Base-by-base conservation (phyloP, 2,797 vertebrate genomes). In the Poeciliopsis presidionis region DNA sequence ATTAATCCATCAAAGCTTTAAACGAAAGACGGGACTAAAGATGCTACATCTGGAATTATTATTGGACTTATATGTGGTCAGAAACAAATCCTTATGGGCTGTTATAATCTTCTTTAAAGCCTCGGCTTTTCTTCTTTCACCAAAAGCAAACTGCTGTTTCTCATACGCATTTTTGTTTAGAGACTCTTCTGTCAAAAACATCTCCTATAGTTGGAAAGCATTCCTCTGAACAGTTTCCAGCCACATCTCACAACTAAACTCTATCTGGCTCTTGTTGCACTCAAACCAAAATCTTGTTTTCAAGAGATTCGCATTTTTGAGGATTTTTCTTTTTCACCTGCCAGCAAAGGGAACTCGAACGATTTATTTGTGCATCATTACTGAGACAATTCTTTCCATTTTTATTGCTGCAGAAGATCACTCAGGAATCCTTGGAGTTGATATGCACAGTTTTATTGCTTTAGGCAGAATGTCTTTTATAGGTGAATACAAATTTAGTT, bases 401-500 rank as follows among this genome's bases (percentile, higher is more conserved):
- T 67, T 69, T 25, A 13, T 69, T 69, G 65, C 65, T 69, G 25
- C 22, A 69, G 41, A 43, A 69, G 39, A 69, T 69, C 65, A 13
- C 25, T 69, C 39, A 43, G 39, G 39, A 69, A 43, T 43, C 39
- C 63, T 7, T 2, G 1, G 39, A 7, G 12, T 14, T 43, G 39
- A 69, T n/a, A n/a, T 39, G 22, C 39, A n/a, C 39, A 69, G 11
- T 43, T 69, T 43, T 69, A 69, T 43, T 41, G 39, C 22, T 69
- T n/a, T n/a, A 69, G 39, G 11, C 39, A n/a, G 39, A 69, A 69
- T 12, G 41, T 69, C 5, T 25, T n/a, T 43, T n/a, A 59, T 43
- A 2, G 41, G 73, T 9, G 39, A 39, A 45, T 43, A 47, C 30
- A 51, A 11, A 75, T 61, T 18, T n/a, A 30, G 22, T 39, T 45